A percentile compares a stretch with the other conserved stretches of the same genome.
phyloP scores from a whole-genome alignment of 2,888 invertebrate species.

The Scaptomyza cyrtandrae region DNA sequence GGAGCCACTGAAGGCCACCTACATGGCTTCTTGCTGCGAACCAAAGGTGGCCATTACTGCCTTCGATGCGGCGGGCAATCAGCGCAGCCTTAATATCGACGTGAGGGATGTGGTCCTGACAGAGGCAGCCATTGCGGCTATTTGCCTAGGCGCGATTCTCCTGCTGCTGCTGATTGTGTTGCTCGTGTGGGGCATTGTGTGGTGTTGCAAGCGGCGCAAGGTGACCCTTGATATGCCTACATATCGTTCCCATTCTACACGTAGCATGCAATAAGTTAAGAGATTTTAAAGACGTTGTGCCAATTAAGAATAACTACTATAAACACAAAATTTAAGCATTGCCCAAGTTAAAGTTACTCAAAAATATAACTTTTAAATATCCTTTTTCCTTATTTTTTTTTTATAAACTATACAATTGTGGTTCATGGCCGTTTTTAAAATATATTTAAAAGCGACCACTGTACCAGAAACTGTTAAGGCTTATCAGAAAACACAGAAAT shows the following conservation, averaged over 20 bases:
- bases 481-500: conserved; percentile 30
- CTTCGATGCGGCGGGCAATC: conserved; percentile 89
- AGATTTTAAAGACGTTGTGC: conserved; percentile 15
- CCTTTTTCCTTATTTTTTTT: not conserved
- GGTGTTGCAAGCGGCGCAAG: conserved; percentile 87
- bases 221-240: conserved; percentile 87
- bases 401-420: too few relatives aligned
- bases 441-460: not conserved
- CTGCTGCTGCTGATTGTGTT: conserved; percentile 87
- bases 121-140: conserved; percentile 88
- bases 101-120: conserved; percentile 85
- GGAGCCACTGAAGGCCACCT: conserved; percentile 88
- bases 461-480: conserved; percentile 39
- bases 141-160: conserved; percentile 88
- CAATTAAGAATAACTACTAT: conserved; percentile 28
- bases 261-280: conserved; percentile 76
- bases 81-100: conserved; percentile 87
- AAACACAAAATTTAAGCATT: conserved; percentile 20
- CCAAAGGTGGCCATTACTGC: conserved; percentile 89
- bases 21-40: conserved; percentile 90
- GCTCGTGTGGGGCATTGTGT: conserved; percentile 86
- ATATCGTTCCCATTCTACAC: conserved; percentile 84
- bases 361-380: not conserved
- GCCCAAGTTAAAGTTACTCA: conserved; percentile 9
- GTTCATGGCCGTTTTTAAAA: not conserved